These are phyloP conservation scores for Zophobas atratus DNA, from an alignment of 1,140 invertebrate genomes.

Conservation along the genomic window DNA sequence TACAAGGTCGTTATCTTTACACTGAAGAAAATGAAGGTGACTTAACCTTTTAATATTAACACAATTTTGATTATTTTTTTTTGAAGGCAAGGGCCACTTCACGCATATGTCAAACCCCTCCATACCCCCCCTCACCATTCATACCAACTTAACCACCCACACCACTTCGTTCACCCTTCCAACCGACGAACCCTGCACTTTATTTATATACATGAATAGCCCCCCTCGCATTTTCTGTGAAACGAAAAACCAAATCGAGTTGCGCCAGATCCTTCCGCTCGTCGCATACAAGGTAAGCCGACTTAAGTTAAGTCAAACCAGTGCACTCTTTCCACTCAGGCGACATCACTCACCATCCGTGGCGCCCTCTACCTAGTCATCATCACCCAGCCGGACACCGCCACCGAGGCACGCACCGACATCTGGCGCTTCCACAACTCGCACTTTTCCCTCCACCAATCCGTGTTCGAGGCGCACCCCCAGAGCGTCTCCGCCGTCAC, in stretches of 20 bases:
- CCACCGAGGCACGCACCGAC: constrained; percentile 42
- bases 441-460: constrained; percentile 55
- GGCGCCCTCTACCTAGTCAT: constrained; percentile 51
- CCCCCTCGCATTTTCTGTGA: constrained; percentile 40
- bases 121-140: not conserved
- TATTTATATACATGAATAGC: constrained; percentile 37
- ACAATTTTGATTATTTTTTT: not conserved
- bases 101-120: not conserved
- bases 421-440: constrained; percentile 57
- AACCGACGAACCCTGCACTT: constrained; percentile 14
- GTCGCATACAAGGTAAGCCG: constrained; percentile 14
- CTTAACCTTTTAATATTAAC: not conserved
- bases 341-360: constrained; percentile 45
- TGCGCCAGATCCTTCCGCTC: constrained; percentile 7
- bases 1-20: constrained; percentile 16
- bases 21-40: constrained; percentile 19
- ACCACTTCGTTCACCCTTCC: constrained; percentile 19
- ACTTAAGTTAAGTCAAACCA: not conserved
- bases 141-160: constrained; percentile 5
- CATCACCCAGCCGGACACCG: constrained; percentile 38
- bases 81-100: constrained; percentile 7
- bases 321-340: constrained; percentile 39
- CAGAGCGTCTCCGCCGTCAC: constrained; percentile 52
- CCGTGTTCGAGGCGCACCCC: constrained; percentile 50
- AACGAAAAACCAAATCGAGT: constrained; percentile 13